Conservation (phyloP, 2,113 vertebrate genomes). For the Egretta garzetta region DNA sequence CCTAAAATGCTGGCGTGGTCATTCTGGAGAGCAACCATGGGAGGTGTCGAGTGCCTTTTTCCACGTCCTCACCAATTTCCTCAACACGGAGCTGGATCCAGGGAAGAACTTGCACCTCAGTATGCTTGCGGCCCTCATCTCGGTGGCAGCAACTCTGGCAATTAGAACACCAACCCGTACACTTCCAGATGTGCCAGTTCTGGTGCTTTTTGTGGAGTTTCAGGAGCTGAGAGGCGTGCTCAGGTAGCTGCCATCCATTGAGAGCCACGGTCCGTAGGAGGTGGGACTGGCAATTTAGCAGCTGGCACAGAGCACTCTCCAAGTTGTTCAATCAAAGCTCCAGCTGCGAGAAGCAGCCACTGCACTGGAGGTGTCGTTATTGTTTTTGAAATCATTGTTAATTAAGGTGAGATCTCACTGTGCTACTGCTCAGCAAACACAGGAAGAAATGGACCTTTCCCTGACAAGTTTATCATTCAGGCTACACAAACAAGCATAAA, state of each 20-base stretch:
- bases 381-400: not conserved
- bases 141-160: not conserved
- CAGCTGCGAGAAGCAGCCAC: not conserved
- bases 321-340: not conserved
- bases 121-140: rapidly evolving
- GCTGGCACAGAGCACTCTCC: not conserved
- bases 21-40: not conserved
- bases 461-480: not conserved
- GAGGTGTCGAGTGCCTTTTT: not conserved
- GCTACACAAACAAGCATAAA: not conserved
- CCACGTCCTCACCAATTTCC: not conserved
- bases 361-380: not conserved
- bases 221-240: not conserved
- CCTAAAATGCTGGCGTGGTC: not conserved
- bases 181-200: not conserved
- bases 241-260: not conserved
- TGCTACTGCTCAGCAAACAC: not conserved
- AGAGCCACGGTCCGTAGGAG: rapidly evolving
- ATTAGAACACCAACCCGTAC: rapidly evolving
- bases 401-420: slow-evolving; percentile 24
- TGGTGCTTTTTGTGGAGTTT: not conserved
- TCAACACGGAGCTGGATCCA: rapidly evolving
- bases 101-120: rapidly evolving
- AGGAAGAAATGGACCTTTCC: not conserved
- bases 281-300: not conserved